Percentiles rank a stretch among this genome's conserved stretches.
phyloP scores from a whole-genome alignment of 2,113 vertebrate species.

The Zosterops lateralis region DNA sequence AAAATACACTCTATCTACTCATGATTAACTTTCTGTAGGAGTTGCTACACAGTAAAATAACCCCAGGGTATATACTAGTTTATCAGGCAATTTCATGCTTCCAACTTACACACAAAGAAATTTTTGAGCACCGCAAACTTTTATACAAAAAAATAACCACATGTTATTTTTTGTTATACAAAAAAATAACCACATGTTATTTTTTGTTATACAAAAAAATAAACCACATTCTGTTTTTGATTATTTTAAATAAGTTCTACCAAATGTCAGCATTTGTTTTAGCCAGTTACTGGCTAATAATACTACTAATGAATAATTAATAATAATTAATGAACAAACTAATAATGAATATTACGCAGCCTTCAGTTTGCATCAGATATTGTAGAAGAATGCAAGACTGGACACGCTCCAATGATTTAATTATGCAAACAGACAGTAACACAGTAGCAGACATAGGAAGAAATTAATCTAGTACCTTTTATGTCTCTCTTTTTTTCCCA shows the following conservation, averaged over 20 bases:
- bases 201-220: not conserved
- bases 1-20: not conserved
- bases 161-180: rapidly evolving
- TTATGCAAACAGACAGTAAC: not conserved
- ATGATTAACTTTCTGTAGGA: not conserved
- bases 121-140: not conserved
- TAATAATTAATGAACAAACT: not conserved
- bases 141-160: not conserved
- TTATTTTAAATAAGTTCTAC: not conserved
- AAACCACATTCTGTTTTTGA: not conserved
- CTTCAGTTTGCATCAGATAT: not conserved
- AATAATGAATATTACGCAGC: not conserved
- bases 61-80: not conserved
- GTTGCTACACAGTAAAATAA: not conserved
- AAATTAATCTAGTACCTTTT: not conserved
- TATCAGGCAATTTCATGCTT: not conserved
- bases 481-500: not conserved
- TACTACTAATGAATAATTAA: not conserved
- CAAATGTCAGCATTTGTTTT: not conserved
- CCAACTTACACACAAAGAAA: not conserved
- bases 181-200: rapidly evolving
- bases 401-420: not conserved
- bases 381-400: not conserved
- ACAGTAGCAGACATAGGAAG: not conserved
- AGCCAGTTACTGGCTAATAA: not conserved